A percentile compares a stretch with the other conserved stretches of the same genome.
These are phyloP conservation scores for Oceanites oceanicus DNA, from an alignment of 2,113 vertebrate species.

Conservation along the genomic window DNA sequence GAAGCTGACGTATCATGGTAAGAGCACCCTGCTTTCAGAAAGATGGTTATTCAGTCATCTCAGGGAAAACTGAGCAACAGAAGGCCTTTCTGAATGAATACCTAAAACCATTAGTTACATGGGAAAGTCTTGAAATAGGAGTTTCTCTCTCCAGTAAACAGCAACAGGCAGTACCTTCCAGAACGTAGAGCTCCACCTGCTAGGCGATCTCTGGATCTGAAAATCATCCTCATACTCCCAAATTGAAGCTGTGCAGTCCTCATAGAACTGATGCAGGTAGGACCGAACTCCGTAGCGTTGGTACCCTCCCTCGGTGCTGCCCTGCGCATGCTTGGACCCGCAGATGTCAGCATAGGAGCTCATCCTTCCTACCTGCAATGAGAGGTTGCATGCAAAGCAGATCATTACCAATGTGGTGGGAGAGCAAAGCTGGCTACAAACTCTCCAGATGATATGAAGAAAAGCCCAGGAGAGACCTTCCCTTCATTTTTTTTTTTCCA, in stretches of 20 bases:
- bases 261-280: slow-evolving; percentile 98
- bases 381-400: background rate
- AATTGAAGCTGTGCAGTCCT: slow-evolving; percentile 97
- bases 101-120: background rate
- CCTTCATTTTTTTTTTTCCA: background rate
- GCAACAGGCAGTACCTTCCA: slow-evolving; percentile 86
- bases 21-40: background rate
- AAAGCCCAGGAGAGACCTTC: background rate
- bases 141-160: background rate
- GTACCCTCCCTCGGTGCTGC: slow-evolving; percentile 70
- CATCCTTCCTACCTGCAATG: slow-evolving; percentile 88
- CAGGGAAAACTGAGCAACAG: background rate
- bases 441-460: background rate
- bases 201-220: slow-evolving; percentile 98
- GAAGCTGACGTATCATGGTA: background rate
- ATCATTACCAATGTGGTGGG: accelerated
- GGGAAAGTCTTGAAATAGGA: background rate
- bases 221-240: slow-evolving; percentile 98
- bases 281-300: slow-evolving; percentile 97
- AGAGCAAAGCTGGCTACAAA: background rate
- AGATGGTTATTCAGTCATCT: background rate
- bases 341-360: slow-evolving; percentile 88
- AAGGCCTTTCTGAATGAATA: background rate
- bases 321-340: slow-evolving; percentile 79
- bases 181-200: slow-evolving; percentile 94